A percentile compares a stretch with the other conserved stretches of the same genome.
These are phyloP conservation scores for Neria commutata DNA, from an alignment of 2,888 invertebrate species.

Conservation along the genomic window DNA sequence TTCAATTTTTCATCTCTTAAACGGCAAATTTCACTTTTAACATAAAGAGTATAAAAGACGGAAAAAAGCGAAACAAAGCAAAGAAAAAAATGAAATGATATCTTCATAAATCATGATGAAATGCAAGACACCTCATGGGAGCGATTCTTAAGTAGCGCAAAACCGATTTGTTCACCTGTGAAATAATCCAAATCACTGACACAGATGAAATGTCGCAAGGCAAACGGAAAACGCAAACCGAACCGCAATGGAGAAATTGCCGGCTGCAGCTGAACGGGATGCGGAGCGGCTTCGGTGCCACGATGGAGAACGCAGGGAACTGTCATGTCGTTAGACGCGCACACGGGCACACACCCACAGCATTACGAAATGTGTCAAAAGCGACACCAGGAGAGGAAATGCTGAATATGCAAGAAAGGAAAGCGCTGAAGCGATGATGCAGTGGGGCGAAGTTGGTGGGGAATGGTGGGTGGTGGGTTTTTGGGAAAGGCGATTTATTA, in stretches of 20 bases:
- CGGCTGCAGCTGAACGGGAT: neutral
- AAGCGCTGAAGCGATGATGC: neutral
- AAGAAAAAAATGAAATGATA: neutral
- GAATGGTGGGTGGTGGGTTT: no score
- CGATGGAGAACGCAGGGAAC: neutral
- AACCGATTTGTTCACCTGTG: constrained; percentile 34
- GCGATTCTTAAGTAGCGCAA: constrained; percentile 30
- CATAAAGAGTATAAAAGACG: no score
- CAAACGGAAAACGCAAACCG: constrained; percentile 5
- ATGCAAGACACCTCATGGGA: constrained; percentile 18
- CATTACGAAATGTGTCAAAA: constrained; percentile 17
- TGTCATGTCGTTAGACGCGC: neutral
- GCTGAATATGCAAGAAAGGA: neutral
- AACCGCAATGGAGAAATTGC: neutral
- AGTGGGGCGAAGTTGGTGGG: neutral
- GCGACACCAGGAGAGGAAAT: constrained; percentile 1
- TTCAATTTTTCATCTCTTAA: no score
- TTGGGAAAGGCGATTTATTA: constrained; percentile 15
- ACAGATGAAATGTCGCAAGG: constrained; percentile 22
- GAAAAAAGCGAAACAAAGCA: neutral
- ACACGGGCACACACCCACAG: constrained; percentile 8
- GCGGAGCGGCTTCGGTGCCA: neutral
- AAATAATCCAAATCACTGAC: constrained; percentile 32
- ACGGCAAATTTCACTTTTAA: no score
- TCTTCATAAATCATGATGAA: neutral